These are phyloP conservation scores for Engraulis encrasicolus DNA, from an alignment of 2,113 vertebrate species.

Conservation along the genomic window DNA sequence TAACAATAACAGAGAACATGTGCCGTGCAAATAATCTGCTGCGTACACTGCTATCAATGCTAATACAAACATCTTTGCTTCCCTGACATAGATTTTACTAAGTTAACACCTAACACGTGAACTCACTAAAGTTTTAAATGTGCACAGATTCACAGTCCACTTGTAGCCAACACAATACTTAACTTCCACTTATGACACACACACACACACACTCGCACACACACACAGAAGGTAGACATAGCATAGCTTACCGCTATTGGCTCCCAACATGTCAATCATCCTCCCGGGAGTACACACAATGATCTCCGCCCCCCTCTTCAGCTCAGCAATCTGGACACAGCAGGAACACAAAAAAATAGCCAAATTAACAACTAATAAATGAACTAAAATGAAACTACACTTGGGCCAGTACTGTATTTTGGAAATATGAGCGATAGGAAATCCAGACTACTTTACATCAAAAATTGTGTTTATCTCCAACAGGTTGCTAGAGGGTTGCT, in stretches of 20 bases:
- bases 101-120: not conserved
- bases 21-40: not conserved
- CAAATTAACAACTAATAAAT: not conserved
- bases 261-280: conserved; percentile 99
- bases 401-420: too few species aligned
- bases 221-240: not conserved
- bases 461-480: too few species aligned
- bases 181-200: not conserved
- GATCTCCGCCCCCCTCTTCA: conserved; percentile 99
- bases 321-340: conserved; percentile 89
- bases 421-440: too few species aligned
- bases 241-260: conserved; percentile 92
- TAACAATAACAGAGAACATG: conserved; percentile 25
- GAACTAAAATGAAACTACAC: too few species aligned
- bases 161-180: not conserved
- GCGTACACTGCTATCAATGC: not conserved
- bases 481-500: too few species aligned
- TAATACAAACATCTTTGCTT: not conserved
- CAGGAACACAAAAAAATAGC: not conserved
- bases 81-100: not conserved
- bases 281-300: conserved; percentile 98
- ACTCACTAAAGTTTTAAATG: not conserved
- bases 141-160: not conserved
- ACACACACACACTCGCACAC: not conserved
- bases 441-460: too few species aligned